Evolutionary conservation across 2,888 invertebrate species (phyloP).

Genomic region (Agonopterix subpropinquella): DNA sequence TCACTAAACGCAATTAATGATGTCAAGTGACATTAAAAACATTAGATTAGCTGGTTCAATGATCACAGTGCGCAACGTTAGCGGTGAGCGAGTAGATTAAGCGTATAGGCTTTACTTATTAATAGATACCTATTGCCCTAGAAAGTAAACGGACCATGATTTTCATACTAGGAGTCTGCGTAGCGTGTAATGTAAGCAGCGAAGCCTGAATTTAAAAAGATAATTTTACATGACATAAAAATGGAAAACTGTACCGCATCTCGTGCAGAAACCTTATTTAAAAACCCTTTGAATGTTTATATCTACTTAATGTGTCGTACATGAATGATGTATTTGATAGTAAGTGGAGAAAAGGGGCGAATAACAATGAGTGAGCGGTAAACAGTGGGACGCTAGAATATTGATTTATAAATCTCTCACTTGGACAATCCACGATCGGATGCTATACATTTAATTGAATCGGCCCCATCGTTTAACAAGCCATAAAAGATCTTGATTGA

Average conservation of each 20-base stretch:
- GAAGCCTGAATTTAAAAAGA: constrained; percentile 40
- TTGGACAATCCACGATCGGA: constrained; percentile 28
- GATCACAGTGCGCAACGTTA: constrained; percentile 38
- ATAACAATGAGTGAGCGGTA: constrained; percentile 15
- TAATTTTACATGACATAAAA: constrained; percentile 4
- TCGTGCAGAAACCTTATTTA: background rate
- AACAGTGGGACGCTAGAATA: constrained; percentile 33
- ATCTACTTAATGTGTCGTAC: background rate
- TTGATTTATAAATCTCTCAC: constrained; percentile 40
- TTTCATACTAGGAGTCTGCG: constrained; percentile 53
- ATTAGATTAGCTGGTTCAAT: constrained; percentile 32
- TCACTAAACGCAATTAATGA: constrained; percentile 11
- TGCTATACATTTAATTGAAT: constrained; percentile 23
- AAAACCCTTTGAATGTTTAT: background rate
- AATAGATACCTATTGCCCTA: constrained; percentile 64
- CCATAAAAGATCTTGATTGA: background rate
- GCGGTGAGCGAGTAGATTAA: constrained; percentile 48
- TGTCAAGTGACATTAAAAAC: constrained; percentile 23
- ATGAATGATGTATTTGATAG: background rate
- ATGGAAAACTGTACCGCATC: background rate
- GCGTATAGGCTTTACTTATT: constrained; percentile 62
- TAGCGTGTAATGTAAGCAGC: constrained; percentile 56
- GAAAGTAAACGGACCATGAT: constrained; percentile 61
- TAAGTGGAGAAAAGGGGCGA: background rate
- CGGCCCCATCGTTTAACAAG: constrained; percentile 6